These are phyloP conservation scores for Ageneiosus marmoratus DNA, from an alignment of 2,113 vertebrate species.

Conservation along the genomic window DNA sequence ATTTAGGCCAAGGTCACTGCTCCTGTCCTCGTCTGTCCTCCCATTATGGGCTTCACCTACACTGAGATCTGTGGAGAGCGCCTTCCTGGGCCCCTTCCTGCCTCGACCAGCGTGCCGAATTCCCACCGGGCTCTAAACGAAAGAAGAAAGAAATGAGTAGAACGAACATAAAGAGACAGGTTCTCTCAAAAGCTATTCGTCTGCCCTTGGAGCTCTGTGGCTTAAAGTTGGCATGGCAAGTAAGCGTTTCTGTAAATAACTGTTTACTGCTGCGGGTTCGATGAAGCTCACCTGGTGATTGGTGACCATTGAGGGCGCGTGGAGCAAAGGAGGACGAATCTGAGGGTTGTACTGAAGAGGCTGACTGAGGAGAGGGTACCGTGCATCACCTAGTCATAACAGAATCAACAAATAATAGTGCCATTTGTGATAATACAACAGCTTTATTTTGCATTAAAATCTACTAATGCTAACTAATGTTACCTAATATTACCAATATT, in stretches of 20 bases:
- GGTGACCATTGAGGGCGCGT: slow-evolving; percentile 80
- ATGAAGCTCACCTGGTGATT: slow-evolving; percentile 71
- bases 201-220: neutral
- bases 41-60: slow-evolving; percentile 85
- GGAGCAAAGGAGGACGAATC: slow-evolving; percentile 80
- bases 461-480: neutral
- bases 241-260: neutral
- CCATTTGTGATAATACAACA: neutral
- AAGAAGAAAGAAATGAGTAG: neutral
- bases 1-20: slow-evolving; percentile 8
- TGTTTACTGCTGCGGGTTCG: neutral
- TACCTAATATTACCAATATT: neutral
- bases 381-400: slow-evolving; percentile 80
- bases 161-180: neutral
- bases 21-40: neutral
- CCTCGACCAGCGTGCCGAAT: slow-evolving; percentile 85
- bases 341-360: slow-evolving; percentile 90
- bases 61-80: slow-evolving; percentile 89
- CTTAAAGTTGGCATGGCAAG: neutral
- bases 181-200: neutral
- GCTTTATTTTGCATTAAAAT: too few species aligned
- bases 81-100: slow-evolving; percentile 86
- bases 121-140: slow-evolving; percentile 82
- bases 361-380: slow-evolving; percentile 90
- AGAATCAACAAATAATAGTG: neutral